These are phyloP conservation scores for Salarias fasciatus DNA, from an alignment of 2,797 vertebrate genomes.

Conservation along the genomic window DNA sequence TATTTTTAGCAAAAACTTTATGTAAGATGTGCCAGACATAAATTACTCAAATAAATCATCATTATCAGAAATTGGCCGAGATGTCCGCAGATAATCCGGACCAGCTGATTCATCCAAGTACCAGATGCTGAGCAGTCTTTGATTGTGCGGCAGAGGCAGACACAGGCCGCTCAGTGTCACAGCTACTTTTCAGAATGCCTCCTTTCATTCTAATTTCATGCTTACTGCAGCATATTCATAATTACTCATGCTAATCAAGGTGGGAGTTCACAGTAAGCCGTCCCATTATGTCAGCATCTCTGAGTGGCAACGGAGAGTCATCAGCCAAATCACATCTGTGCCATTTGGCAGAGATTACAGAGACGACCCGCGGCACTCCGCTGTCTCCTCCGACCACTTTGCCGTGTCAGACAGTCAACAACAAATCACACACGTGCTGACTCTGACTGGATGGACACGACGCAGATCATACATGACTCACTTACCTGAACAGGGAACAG, in stretches of 20 bases:
- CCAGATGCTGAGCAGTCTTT: constrained; percentile 66
- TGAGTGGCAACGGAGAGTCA: constrained; percentile 68
- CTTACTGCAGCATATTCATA: constrained; percentile 76
- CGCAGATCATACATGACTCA: constrained; percentile 8
- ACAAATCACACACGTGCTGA: constrained; percentile 27
- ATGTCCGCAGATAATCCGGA: constrained; percentile 44
- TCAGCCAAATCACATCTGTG: constrained; percentile 68
- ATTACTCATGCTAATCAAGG: constrained; percentile 84
- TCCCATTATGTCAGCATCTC: constrained; percentile 76
- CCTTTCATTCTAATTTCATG: constrained; percentile 66
- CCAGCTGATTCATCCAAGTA: constrained; percentile 58
- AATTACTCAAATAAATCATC: background rate
- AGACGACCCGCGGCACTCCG: constrained; percentile 41
- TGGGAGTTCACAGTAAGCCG: constrained; percentile 75
- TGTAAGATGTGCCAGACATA: background rate
- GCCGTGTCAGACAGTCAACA: constrained; percentile 42
- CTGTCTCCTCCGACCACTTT: constrained; percentile 35
- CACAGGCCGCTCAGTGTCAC: constrained; percentile 66
- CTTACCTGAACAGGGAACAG: constrained; percentile 9
- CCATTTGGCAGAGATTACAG: constrained; percentile 61
- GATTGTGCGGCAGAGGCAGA: constrained; percentile 71
- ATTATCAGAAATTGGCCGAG: constrained; percentile 10
- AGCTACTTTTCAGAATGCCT: constrained; percentile 55
- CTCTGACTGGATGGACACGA: constrained; percentile 19
- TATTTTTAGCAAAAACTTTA: background rate